Percentiles rank a stretch among this genome's conserved stretches.
These are phyloP conservation scores for Baronia brevicornis DNA, from an alignment of 2,888 invertebrate genomes.

Conservation along the genomic window DNA sequence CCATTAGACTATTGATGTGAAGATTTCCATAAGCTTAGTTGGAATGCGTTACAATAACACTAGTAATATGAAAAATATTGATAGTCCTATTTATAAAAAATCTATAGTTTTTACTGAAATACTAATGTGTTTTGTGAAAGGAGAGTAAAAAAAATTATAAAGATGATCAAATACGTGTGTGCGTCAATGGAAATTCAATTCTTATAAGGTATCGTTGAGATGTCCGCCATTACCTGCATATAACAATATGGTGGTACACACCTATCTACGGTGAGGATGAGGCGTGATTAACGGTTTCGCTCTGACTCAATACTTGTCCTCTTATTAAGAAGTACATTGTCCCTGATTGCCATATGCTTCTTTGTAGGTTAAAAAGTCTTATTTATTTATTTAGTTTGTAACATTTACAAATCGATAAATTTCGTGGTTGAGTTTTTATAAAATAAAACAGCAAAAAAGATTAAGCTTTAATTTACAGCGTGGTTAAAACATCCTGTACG, in stretches of 20 bases:
- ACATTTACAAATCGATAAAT: no score
- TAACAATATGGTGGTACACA: background rate
- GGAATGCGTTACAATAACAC: no score
- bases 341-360: slow-evolving; percentile 3
- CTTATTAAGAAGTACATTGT: slow-evolving; percentile 12
- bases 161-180: background rate
- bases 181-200: slow-evolving; percentile 1
- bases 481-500: slow-evolving; percentile 12
- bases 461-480: slow-evolving; percentile 13
- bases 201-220: slow-evolving; percentile 4
- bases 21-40: no score
- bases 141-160: no score
- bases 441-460: slow-evolving; percentile 4
- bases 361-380: slow-evolving; percentile 1
- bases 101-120: no score
- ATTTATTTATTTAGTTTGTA: no score
- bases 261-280: slow-evolving; percentile 6
- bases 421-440: no score
- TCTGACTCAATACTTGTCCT: slow-evolving; percentile 5
- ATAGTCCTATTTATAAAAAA: no score
- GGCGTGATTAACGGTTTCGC: slow-evolving; percentile 10
- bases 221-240: background rate
- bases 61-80: no score
- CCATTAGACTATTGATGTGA: no score
- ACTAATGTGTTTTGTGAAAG: no score